Conservation (phyloP, 2,113 vertebrate genomes). For the Siphamia tubifer region DNA sequence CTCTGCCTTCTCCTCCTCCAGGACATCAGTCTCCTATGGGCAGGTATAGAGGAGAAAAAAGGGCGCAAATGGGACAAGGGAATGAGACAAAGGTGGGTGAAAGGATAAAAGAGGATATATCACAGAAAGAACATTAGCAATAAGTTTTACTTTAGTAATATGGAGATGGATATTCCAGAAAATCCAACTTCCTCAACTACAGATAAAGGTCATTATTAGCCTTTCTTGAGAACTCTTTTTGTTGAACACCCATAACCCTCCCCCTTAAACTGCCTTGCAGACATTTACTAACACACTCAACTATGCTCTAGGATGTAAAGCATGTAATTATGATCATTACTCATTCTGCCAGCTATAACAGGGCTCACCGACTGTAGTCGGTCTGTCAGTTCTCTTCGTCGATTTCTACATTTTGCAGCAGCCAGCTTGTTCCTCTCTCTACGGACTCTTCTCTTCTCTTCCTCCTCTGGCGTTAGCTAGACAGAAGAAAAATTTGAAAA, state of each 20-base stretch:
- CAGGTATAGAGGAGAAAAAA: slow-evolving; percentile 16
- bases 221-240: slow-evolving; percentile 17
- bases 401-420: slow-evolving; percentile 93
- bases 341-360: slow-evolving; percentile 26
- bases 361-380: slow-evolving; percentile 91
- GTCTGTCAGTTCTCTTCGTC: slow-evolving; percentile 93
- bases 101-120: background rate
- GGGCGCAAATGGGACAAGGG: background rate
- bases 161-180: slow-evolving; percentile 4
- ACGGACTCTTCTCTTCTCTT: slow-evolving; percentile 91
- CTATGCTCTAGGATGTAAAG: background rate
- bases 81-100: slow-evolving; percentile 15
- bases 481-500: background rate
- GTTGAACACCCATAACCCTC: slow-evolving; percentile 21
- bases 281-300: slow-evolving; percentile 20
- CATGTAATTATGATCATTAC: slow-evolving; percentile 31
- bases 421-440: slow-evolving; percentile 93
- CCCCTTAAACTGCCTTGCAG: slow-evolving; percentile 1
- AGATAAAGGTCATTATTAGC: slow-evolving; percentile 12
- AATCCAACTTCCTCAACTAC: slow-evolving; percentile 5
- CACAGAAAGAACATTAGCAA: background rate
- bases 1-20: slow-evolving; percentile 95
- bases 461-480: slow-evolving; percentile 93
- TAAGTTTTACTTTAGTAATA: background rate
- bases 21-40: slow-evolving; percentile 89